A percentile compares a stretch with the other conserved stretches of the same genome.
Evolutionary conservation across 2,888 invertebrate genomes (phyloP).

Genomic region (Lypha dubia): DNA sequence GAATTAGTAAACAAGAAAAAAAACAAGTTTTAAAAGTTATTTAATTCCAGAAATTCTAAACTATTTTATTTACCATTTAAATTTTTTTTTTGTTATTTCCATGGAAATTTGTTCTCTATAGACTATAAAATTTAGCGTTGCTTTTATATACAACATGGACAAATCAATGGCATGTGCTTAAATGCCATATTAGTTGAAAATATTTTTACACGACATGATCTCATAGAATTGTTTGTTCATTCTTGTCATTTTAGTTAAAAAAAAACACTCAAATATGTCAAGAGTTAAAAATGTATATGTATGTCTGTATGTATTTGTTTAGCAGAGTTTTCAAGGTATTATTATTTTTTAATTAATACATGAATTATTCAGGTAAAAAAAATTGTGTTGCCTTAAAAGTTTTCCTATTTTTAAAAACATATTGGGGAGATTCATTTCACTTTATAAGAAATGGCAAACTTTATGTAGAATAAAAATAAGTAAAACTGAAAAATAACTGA

Average conservation of each 20-base stretch:
- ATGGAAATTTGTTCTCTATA: conserved; percentile 36
- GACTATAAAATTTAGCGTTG: conserved; percentile 50
- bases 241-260: background rate
- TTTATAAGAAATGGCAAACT: too few species aligned
- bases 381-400: too few species aligned
- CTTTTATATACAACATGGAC: background rate
- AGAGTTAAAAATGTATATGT: background rate
- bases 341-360: too few species aligned
- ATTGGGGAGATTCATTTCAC: too few species aligned
- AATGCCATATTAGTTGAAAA: conserved; percentile 8
- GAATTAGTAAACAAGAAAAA: conserved; percentile 9
- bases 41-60: conserved; percentile 20
- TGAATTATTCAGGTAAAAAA: too few species aligned
- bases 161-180: conserved; percentile 6
- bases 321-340: too few species aligned
- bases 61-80: conserved; percentile 9
- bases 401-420: too few species aligned
- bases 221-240: background rate
- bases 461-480: too few species aligned
- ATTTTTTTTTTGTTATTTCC: conserved; percentile 59
- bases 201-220: conserved; percentile 14
- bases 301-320: background rate
- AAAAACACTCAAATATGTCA: conserved; percentile 23
- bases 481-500: too few species aligned
- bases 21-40: conserved; percentile 38